Percentiles rank a stretch among this genome's conserved stretches.
These are phyloP conservation scores for Dufourea novaeangliae DNA, from an alignment of 1,140 invertebrate genomes.

Conservation along the genomic window DNA sequence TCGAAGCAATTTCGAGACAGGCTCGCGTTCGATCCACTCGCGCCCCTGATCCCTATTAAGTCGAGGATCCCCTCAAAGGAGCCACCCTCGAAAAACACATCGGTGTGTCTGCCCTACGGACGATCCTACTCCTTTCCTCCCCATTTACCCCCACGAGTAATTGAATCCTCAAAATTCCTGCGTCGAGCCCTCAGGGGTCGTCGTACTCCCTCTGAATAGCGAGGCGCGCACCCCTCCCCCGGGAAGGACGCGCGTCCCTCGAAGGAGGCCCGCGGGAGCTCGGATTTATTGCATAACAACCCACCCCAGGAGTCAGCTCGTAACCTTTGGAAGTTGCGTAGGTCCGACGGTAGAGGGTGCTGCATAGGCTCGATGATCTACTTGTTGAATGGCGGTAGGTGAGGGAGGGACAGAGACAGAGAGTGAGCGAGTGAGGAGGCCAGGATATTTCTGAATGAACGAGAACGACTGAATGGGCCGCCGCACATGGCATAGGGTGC, in stretches of 20 bases:
- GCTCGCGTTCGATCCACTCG: slow-evolving; percentile 15
- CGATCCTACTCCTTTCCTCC: slow-evolving; percentile 5
- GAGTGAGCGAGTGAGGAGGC: slow-evolving; percentile 50
- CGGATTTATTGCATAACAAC: slow-evolving; percentile 69
- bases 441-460: slow-evolving; percentile 72
- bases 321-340: slow-evolving; percentile 71
- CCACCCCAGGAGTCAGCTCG: slow-evolving; percentile 63
- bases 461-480: slow-evolving; percentile 70
- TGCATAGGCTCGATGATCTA: slow-evolving; percentile 72
- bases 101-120: slow-evolving; percentile 5
- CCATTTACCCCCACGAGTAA: slow-evolving; percentile 10
- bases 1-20: slow-evolving; percentile 7
- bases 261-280: slow-evolving; percentile 63
- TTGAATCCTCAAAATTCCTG: slow-evolving; percentile 55
- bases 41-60: slow-evolving; percentile 34
- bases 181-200: slow-evolving; percentile 36
- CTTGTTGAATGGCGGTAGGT: slow-evolving; percentile 69
- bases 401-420: slow-evolving; percentile 34
- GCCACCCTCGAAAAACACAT: slow-evolving; percentile 24
- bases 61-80: slow-evolving; percentile 25
- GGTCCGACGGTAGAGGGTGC: slow-evolving; percentile 69
- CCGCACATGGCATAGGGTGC: slow-evolving; percentile 70
- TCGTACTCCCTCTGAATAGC: slow-evolving; percentile 37
- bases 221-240: slow-evolving; percentile 1
- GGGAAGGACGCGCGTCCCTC: slow-evolving; percentile 49